A percentile compares a stretch with the other conserved stretches of the same genome.
Conservation (phyloP, 2,797 vertebrate genomes). For the Melopsittacus undulatus region DNA sequence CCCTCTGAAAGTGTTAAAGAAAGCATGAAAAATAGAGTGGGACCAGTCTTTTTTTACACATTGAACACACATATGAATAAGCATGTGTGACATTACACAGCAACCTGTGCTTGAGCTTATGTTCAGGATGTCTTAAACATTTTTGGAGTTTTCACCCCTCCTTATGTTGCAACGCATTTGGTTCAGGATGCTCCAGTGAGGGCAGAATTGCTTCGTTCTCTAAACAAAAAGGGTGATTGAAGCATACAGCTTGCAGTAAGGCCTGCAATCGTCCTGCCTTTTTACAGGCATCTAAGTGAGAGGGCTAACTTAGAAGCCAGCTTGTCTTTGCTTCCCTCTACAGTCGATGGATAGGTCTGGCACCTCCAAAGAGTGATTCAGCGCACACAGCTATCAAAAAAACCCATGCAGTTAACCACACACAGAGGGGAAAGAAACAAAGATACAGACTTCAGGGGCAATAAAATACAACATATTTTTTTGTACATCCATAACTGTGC, state of each 20-base stretch:
- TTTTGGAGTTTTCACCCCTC: background rate
- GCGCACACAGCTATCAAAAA: background rate
- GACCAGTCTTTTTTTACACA: background rate
- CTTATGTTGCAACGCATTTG: background rate
- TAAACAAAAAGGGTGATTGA: background rate
- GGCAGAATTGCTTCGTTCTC: background rate
- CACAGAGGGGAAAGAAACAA: no score
- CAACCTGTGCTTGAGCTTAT: background rate
- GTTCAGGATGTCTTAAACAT: fast-evolving
- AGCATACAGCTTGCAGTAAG: background rate
- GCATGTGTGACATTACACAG: fast-evolving
- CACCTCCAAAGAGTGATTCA: background rate
- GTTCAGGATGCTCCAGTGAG: background rate
- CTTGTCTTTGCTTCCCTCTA: conserved; percentile 52
- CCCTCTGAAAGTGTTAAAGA: background rate
- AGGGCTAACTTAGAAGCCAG: background rate
- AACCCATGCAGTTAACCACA: background rate
- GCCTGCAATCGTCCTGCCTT: background rate
- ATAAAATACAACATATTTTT: background rate
- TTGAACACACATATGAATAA: no score
- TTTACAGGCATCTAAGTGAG: background rate
- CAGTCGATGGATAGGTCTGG: background rate
- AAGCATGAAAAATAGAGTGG: background rate
- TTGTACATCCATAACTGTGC: background rate
- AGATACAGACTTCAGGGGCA: background rate